Base-by-base conservation (phyloP, 2,888 invertebrate species). In the Ennomos erosarius region DNA sequence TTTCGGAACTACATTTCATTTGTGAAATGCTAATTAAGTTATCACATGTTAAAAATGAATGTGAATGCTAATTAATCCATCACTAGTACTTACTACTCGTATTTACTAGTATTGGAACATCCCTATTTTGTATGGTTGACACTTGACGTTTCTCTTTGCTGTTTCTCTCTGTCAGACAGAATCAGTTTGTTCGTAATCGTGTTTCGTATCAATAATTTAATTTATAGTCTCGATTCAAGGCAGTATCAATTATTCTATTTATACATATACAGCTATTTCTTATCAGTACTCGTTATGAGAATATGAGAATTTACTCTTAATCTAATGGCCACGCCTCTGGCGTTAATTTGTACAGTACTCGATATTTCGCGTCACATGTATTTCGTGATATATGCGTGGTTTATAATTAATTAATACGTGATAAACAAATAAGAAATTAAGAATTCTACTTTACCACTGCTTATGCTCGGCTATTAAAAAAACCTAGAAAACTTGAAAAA, bases 271-370 rank as follows among this genome's bases (percentile, higher is more conserved):
- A 35, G 45, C 55, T 13, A 55, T 47, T 46, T 55, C 37, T 59
- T 67, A 64, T 60, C 68, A 60, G 53, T 35, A 36, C 47, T 50
- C 64, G 62, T 65, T 33, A 55, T n/a, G 42, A 53, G 65, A 70
- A 69, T 54, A 43, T 61, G 61, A 65, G 66, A 69, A 70, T 65
- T 60, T 11, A 43, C 67, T 26, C 26, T 65, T 70, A 74, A 74
- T 75, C 70, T 75, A 69, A 75, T 74, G 74, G 77, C 77, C 84
- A 81, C 85, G 82, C 83, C 83, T 82, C 77, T 80, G 53, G 64
- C 26, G 69, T 69, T 71, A 70, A 75, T 38, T 54, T 47, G 34
- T 40, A 56, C 51, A 45, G 53, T 57, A 61, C 51, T 65, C 58
- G 54, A 67, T 54, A 60, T 37, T 52, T 62, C 69, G 67, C 68